These are phyloP conservation scores for Dysidea cf. avara DNA, from an alignment of 37 sponge, comb jelly and placozoan genomes.

Conservation along the genomic window DNA sequence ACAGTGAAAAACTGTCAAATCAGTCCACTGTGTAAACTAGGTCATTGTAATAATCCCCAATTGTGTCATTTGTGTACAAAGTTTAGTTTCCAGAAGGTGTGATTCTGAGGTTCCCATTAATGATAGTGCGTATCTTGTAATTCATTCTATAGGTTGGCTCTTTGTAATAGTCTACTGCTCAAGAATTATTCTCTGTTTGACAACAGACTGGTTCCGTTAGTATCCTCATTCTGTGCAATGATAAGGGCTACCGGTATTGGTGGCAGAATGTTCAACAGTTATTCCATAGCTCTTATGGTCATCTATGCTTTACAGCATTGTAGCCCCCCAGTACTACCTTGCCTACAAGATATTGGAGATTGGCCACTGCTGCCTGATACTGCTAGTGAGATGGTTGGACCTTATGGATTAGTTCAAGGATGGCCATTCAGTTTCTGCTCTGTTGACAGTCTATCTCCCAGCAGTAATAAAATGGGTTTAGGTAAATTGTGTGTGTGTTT, in stretches of 20 bases:
- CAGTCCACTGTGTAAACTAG: too few species aligned
- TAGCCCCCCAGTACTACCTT: conserved; percentile 64
- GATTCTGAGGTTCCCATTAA: too few species aligned
- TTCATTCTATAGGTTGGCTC: conserved; percentile 49
- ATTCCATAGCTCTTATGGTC: conserved; percentile 57
- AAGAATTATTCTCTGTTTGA: conserved; percentile 52
- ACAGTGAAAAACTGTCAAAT: too few species aligned
- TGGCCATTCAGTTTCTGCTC: conserved; percentile 24
- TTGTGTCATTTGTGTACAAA: too few species aligned
- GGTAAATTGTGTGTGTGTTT: conserved; percentile 33
- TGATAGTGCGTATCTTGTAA: neutral
- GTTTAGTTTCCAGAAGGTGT: too few species aligned
- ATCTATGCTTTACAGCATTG: conserved; percentile 44
- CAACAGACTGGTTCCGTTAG: conserved; percentile 14
- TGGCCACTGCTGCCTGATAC: too few species aligned
- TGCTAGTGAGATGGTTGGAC: neutral
- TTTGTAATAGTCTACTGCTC: conserved; percentile 41
- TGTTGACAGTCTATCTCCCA: conserved; percentile 36
- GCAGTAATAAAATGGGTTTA: conserved; percentile 25
- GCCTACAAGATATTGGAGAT: too few species aligned
- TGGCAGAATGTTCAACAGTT: conserved; percentile 42
- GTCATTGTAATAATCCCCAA: too few species aligned
- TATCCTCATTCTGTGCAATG: conserved; percentile 28
- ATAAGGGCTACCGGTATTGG: conserved; percentile 3
- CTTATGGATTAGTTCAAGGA: neutral